These are phyloP conservation scores for Batillaria attramentaria DNA, from an alignment of 1,140 invertebrate genomes.

Conservation along the genomic window DNA sequence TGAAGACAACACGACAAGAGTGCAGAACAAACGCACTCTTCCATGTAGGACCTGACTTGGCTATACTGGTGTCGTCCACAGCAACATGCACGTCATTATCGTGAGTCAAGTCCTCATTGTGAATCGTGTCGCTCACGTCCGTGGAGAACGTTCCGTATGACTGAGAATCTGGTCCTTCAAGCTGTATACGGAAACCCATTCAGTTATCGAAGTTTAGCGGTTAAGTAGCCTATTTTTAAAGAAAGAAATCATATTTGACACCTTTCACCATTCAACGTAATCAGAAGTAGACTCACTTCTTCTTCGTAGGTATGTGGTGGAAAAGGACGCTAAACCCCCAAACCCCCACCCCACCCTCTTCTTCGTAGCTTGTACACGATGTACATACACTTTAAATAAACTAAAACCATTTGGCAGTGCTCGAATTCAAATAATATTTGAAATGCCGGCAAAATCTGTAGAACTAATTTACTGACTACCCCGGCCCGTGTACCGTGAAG, in stretches of 20 bases:
- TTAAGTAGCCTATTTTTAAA: not conserved
- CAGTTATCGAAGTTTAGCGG: not conserved
- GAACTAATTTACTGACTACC: too few species aligned
- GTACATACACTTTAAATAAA: too few species aligned
- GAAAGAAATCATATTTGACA: too few species aligned
- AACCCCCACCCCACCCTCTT: too few species aligned
- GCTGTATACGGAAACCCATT: not conserved
- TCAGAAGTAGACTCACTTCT: too few species aligned
- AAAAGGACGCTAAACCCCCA: too few species aligned
- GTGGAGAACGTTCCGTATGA: not conserved
- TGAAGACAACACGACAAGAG: constrained; percentile 29
- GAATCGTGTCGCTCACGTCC: not conserved
- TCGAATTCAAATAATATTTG: too few species aligned
- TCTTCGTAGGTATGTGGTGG: too few species aligned
- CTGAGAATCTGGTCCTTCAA: not conserved
- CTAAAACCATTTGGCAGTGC: too few species aligned
- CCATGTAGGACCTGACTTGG: constrained; percentile 24
- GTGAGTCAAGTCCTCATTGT: not conserved
- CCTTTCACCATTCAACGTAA: too few species aligned
- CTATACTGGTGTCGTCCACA: too few species aligned
- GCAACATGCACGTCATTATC: not conserved
- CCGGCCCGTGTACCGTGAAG: not conserved
- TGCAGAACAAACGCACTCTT: constrained; percentile 37
- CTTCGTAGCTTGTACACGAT: not conserved
- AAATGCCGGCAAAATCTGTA: too few species aligned